A percentile compares a stretch with the other conserved stretches of the same genome.
These are phyloP conservation scores for Orchestia grillus DNA, from an alignment of 1,140 invertebrate genomes.

Conservation along the genomic window DNA sequence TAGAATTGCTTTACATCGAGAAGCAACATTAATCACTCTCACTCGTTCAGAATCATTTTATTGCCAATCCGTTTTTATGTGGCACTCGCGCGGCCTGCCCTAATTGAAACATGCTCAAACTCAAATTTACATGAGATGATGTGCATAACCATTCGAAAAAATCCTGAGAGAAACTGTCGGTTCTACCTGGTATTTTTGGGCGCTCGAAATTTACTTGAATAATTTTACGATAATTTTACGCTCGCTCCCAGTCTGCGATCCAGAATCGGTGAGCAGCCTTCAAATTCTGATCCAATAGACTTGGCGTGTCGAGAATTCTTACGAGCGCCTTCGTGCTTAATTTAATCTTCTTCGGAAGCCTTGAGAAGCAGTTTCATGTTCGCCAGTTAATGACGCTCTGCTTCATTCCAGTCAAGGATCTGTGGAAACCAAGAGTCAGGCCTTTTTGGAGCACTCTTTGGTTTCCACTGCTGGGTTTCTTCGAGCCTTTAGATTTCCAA, in stretches of 20 bases:
- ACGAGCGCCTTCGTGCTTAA: background rate
- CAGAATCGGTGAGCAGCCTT: background rate
- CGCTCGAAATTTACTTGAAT: background rate
- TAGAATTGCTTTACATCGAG: too few species aligned
- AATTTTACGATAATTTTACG: background rate
- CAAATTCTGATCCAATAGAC: background rate
- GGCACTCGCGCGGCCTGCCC: too few species aligned
- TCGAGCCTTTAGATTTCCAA: conserved; percentile 13
- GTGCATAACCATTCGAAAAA: background rate
- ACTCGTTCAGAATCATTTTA: too few species aligned
- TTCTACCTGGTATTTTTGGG: background rate
- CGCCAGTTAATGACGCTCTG: background rate
- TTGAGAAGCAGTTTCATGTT: background rate
- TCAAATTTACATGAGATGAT: too few species aligned
- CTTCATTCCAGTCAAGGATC: conserved; percentile 29
- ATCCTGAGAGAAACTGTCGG: too few species aligned
- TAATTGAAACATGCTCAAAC: too few species aligned
- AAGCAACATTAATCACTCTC: too few species aligned
- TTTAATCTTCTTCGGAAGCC: background rate
- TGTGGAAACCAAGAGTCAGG: background rate
- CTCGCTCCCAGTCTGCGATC: background rate
- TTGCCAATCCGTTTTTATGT: too few species aligned
- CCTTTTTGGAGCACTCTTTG: background rate
- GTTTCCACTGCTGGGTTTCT: conserved; percentile 29
- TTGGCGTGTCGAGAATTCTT: background rate